Percentiles rank a stretch among this genome's conserved stretches.
Conservation (phyloP, 2,113 vertebrate genomes). For the Platysternon megacephalum region DNA sequence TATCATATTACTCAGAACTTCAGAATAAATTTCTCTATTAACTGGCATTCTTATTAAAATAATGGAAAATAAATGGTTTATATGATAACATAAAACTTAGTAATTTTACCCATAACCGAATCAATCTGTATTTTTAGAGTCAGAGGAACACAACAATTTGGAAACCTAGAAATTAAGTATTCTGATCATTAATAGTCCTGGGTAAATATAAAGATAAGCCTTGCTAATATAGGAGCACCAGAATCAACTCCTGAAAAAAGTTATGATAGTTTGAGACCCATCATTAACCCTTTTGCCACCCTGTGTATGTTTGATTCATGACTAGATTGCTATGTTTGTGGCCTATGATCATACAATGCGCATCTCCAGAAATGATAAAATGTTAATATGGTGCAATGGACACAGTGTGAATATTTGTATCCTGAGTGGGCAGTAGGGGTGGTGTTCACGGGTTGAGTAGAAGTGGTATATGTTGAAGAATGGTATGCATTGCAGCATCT, state of each 20-base stretch:
- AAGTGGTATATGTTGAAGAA: not conserved
- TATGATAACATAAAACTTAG: not conserved
- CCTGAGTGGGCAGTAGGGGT: not conserved
- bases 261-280: not conserved
- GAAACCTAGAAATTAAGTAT: not conserved
- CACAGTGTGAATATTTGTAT: constrained; percentile 5
- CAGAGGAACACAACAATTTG: not conserved
- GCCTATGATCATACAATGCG: not conserved
- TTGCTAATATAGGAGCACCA: not conserved
- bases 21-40: not conserved
- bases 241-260: constrained; percentile 11
- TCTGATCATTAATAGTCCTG: not conserved
- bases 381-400: not conserved
- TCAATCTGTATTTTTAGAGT: not conserved
- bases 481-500: not conserved
- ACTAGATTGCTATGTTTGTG: not conserved
- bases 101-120: not conserved
- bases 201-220: not conserved
- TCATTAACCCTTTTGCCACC: constrained; percentile 48
- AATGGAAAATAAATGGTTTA: not conserved
- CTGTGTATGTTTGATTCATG: not conserved
- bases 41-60: constrained; percentile 1
- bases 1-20: not conserved
- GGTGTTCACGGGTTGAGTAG: not conserved
- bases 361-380: constrained; percentile 1